Percentiles rank a stretch among this genome's conserved stretches.
These are phyloP conservation scores for Pristionchus exspectatus DNA, from an alignment of 2,888 invertebrate species.

Conservation along the genomic window DNA sequence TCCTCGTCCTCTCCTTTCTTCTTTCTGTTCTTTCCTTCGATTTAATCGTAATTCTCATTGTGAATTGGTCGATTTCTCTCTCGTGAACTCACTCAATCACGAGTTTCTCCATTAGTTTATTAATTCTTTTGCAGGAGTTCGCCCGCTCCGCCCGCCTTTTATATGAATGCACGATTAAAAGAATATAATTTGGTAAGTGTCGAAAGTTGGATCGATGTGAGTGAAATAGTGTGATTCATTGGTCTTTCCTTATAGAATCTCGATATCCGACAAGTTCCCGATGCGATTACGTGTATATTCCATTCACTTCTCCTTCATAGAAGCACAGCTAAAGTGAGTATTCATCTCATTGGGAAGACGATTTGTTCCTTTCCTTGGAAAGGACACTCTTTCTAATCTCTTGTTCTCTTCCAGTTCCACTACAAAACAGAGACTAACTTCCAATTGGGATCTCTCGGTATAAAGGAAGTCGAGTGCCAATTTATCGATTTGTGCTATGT, in stretches of 20 bases:
- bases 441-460: slow-evolving; percentile 94
- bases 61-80: not conserved
- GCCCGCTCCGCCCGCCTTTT: slow-evolving; percentile 53
- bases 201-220: slow-evolving; percentile 1
- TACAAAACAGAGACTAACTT: slow-evolving; percentile 95
- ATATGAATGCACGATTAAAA: slow-evolving; percentile 77
- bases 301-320: slow-evolving; percentile 81
- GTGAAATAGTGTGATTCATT: not conserved
- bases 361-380: not conserved
- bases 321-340: slow-evolving; percentile 80
- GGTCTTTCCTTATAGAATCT: slow-evolving; percentile 78
- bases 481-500: slow-evolving; percentile 97
- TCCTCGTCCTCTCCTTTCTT: not conserved
- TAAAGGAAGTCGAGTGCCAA: slow-evolving; percentile 97
- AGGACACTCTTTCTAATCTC: not conserved
- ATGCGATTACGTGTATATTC: slow-evolving; percentile 80
- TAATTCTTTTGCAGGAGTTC: slow-evolving; percentile 42
- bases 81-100: not conserved
- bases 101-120: not conserved
- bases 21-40: not conserved
- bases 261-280: slow-evolving; percentile 80
- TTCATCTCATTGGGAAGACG: not conserved
- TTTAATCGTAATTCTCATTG: not conserved
- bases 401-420: slow-evolving; percentile 84
- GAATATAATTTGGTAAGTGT: slow-evolving; percentile 75